Base-by-base conservation (phyloP, 2,888 invertebrate species). In the Amiota mariae region DNA sequence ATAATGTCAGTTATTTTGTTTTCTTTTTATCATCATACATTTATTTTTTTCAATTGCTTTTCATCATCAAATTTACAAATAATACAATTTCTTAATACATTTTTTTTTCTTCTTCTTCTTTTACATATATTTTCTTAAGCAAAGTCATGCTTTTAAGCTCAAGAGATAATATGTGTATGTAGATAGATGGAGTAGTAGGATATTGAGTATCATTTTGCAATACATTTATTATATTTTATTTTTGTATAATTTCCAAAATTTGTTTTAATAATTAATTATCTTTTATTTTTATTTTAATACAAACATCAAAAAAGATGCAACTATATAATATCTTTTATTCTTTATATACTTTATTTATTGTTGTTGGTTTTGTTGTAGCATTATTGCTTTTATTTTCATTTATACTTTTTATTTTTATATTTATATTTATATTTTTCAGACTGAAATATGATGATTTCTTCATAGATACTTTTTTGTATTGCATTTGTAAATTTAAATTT, bases 61-160 rank as follows among this genome's bases (percentile, higher is more conserved):
- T 67, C 36, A 36, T 67, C 36, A 36, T 36, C 51, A 49, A 67
- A 67, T 67, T 67, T 51, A 67, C 67, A 67, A 49, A 51, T 51
- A 67, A 67, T 67, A 67, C 67, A 67, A 67, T 67, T 67, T 67
- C 8, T 51, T 67, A 67, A 67, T 67, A 67, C 67, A 8, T 51
- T 57, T 57, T 67, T 13, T 13, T 67, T 67, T n/a, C 24, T n/a
- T n/a, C n/a, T n/a, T 51, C 20, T 20, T 20, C 12, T 24, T 46
- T 20, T 51, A 11, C 67, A 49, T 51, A 51, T 67, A 67, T 66
- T n/a, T 46, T 24, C 18, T 36, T 36, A 36, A 36, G 0, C 36
- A 36, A 36, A 36, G 8, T 24, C 24, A 24, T 24, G 24, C 24
- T 24, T 24, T 36, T 36, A 0, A 36, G 36, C 36, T 36, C 36